Base-by-base conservation (phyloP, 2,113 vertebrate genomes). In the Semicossyphus pulcher region DNA sequence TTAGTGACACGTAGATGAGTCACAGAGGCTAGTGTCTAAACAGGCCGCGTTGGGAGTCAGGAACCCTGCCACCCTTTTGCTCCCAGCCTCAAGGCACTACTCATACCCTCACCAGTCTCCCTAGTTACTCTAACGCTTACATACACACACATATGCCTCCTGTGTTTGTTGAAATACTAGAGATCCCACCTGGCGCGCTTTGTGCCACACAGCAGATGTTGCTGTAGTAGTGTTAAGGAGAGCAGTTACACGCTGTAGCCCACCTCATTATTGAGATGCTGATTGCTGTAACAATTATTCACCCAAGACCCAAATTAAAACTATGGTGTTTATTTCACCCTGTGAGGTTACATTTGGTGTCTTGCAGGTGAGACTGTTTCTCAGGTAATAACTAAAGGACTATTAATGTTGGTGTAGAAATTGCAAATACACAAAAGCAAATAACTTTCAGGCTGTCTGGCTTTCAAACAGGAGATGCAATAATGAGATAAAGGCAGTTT, bases 1-100 rank as follows among this genome's bases (percentile, higher is more conserved):
- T 89, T 83, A 79, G 79, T 89, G 87, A 81, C 85, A 89, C 67
- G 42, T 66, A 85, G 39, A 83, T 90, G 86, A 91, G 76, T 91
- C 85, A 92, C 25, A 72, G 63, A 72, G 81, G 72, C 84, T 37
- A 80, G 64, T 39, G 36, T 84, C 84, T 79, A 76, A 83, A 85
- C 81, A 83, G 65, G 79, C 80, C 37, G 9, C 10, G 10, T 56
- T 76, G 45, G 83, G 72, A 84, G 87, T 86, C 82, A 60, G 77
- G 73, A 78, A 66, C 64, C 76, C 52, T 85, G 70, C 81, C 58
- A 77, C 80, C 76, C 67, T 67, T 62, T 62, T 73, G 75, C 79
- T 85, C 65, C 57, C 64, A 10, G 64, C 85, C 84, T 89, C 65
- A 39, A 84, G 88, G 80, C 80, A 59, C 70, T 59, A 64, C 78